phyloP scores from a whole-genome alignment of 1,140 invertebrate species.

The Sycophila sp. region DNA sequence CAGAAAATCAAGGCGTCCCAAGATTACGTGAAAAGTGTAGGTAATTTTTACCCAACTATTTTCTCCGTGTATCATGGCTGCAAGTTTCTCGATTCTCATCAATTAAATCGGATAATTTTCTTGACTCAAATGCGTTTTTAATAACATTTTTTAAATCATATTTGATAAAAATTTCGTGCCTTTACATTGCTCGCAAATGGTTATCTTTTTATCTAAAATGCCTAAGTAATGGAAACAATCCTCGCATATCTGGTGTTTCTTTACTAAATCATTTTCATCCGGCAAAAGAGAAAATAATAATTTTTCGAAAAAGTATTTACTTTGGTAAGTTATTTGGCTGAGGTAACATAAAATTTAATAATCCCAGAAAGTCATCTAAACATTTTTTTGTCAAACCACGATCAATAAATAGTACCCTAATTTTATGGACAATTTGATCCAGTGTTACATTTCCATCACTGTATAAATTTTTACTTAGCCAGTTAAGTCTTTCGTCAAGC shows the following conservation, averaged over 20 bases:
- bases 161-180: background rate
- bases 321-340: background rate
- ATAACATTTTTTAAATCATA: background rate
- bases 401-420: background rate
- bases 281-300: too few relatives aligned
- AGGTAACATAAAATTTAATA: background rate
- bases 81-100: background rate
- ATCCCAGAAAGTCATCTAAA: background rate
- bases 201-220: background rate
- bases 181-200: background rate
- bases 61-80: background rate
- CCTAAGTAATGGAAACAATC: conserved; percentile 32
- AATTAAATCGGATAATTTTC: background rate
- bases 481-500: too few relatives aligned
- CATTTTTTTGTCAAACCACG: background rate
- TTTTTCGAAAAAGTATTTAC: background rate
- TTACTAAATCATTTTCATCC: conserved; percentile 5
- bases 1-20: too few relatives aligned
- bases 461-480: background rate
- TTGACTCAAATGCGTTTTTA: background rate
- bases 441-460: background rate
- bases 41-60: too few relatives aligned
- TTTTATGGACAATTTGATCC: background rate
- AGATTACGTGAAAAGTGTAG: too few relatives aligned
- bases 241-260: conserved; percentile 37